These are phyloP conservation scores for Coluber constrictor DNA, from an alignment of 2,797 vertebrate genomes.

Conservation along the genomic window DNA sequence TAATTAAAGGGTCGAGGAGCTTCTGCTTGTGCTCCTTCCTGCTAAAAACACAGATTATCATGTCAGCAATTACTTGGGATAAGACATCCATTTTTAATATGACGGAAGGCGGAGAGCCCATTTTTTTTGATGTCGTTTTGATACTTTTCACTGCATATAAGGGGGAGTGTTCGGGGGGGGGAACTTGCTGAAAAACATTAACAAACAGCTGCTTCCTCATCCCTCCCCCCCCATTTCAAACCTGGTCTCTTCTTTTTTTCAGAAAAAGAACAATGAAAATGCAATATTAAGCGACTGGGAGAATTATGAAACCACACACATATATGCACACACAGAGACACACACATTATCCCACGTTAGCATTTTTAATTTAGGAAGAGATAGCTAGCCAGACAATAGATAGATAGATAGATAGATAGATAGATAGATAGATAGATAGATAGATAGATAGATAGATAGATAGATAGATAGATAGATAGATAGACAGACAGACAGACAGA, in stretches of 20 bases:
- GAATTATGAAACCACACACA: neutral
- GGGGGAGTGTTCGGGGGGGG: neutral
- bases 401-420: neutral
- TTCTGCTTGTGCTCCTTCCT: neutral
- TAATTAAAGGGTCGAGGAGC: slow-evolving; percentile 1
- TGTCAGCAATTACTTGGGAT: neutral
- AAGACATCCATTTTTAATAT: slow-evolving; percentile 15
- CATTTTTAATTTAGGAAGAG: neutral
- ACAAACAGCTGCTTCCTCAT: neutral
- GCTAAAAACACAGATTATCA: neutral
- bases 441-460: too few species aligned
- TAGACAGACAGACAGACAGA: too few species aligned
- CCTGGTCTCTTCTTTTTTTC: neutral
- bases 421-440: too few species aligned
- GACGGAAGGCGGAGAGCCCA: neutral
- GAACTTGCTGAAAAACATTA: neutral
- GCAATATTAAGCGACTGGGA: neutral
- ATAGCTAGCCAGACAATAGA: neutral
- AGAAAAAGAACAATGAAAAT: neutral
- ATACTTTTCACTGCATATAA: neutral
- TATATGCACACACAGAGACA: neutral
- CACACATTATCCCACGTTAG: neutral
- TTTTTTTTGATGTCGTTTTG: slow-evolving; percentile 1
- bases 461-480: too few species aligned
- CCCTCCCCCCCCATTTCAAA: neutral